Percentiles rank a stretch among this genome's conserved stretches.
Conservation (phyloP, 2,113 vertebrate genomes). For the Triplophysa siluroides region DNA sequence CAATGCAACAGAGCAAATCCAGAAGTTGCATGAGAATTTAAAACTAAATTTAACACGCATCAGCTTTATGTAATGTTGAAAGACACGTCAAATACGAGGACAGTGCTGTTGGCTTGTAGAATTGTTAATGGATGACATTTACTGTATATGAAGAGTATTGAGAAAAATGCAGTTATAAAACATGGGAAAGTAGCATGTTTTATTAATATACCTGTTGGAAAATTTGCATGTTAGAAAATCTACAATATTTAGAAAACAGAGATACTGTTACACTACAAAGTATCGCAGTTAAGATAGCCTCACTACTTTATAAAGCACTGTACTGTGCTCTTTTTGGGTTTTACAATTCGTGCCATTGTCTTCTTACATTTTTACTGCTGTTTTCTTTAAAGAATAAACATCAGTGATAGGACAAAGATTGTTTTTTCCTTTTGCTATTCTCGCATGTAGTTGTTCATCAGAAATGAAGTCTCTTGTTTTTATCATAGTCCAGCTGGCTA, state of each 20-base stretch:
- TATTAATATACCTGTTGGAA: no score
- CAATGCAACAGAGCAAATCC: not conserved
- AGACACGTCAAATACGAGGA: not conserved
- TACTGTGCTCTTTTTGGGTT: not conserved
- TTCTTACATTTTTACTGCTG: not conserved
- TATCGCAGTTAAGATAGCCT: no score
- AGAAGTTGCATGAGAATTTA: not conserved
- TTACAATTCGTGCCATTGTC: not conserved
- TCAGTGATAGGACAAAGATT: conserved; percentile 1
- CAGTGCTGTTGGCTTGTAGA: not conserved
- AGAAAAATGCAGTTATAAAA: not conserved
- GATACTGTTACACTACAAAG: no score
- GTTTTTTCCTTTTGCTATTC: not conserved
- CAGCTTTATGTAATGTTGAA: not conserved
- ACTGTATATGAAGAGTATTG: not conserved
- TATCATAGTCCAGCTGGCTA: not conserved
- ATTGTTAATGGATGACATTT: not conserved
- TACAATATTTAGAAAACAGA: no score
- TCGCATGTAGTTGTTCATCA: no score
- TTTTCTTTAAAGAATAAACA: conserved; percentile 18
- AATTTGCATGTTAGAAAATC: no score
- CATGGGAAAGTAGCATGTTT: no score
- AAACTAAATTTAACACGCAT: conserved; percentile 3
- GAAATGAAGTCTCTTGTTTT: not conserved
- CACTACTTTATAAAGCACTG: no score